Evolutionary conservation across 92 coral and sea anemone species (phyloP), one percentile per base, ranked within the genome.

Genomic region (Zoanthus sociatus): DNA sequence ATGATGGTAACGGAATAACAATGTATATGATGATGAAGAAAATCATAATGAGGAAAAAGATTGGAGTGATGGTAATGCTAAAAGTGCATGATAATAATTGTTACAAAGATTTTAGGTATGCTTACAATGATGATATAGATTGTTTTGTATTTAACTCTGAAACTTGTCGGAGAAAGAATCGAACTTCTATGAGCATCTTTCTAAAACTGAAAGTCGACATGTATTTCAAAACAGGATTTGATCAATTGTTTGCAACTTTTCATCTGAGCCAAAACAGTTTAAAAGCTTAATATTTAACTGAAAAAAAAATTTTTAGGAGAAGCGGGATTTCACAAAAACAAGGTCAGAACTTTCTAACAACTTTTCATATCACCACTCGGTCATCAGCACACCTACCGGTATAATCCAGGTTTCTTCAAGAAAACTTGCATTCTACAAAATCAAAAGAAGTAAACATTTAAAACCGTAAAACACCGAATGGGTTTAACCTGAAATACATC

Each of bases 341-440:
- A 5, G 5, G 15, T 58, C n/a, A 6, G 0, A 16, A 5, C 64
- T 58, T 58, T 12, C 15, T 54, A 54, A 15, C 60, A 54, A 4
- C 14, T 54, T 15, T 58, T 16, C n/a, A 18, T 12, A 58, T 58
- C n/a, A 58, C 6, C 64, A 14, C n/a, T 13, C n/a, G 5, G 20
- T 13, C n/a, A 14, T 13, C 17, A 15, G 2, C n/a, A 31, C 73
- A 90, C 95, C 86, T 77, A 94, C 98, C 31, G 98, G 98, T 68
- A 92, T 92, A 11, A 90, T 78, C 95, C 98, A 94, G 15, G 94
- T 87, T 76, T 94, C 98, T n/a, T 90, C 95, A 71, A 94, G 89
- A 83, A 92, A 94, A 84, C 93, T 89, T 88, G 94, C 82, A 83
- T 92, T 94, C 98, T 94, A 81, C 7, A 47, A 76, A 76, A 30